phyloP scores from a whole-genome alignment of 2,888 invertebrate genomes.

The Gortyna flavago region DNA sequence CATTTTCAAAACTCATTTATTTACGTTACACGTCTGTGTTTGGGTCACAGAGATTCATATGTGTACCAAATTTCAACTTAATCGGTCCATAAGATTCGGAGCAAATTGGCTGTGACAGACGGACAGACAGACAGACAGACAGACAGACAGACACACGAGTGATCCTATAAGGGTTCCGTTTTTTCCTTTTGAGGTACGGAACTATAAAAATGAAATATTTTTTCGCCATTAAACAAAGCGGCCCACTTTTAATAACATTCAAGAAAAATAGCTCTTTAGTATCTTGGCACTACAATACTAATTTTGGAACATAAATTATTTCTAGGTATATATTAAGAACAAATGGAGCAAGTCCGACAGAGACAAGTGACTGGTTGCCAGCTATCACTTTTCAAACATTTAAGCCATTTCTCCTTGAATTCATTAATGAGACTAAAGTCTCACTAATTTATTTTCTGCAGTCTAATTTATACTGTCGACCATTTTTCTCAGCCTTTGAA shows the following conservation, averaged over 20 bases:
- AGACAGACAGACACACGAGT: no score
- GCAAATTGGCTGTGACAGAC: no score
- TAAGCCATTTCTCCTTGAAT: constrained; percentile 12
- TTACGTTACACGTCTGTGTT: no score
- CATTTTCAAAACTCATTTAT: no score
- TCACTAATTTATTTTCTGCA: constrained; percentile 19
- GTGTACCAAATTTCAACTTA: no score
- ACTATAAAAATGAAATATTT: not conserved
- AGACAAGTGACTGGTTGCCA: constrained; percentile 14
- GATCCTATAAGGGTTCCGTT: no score
- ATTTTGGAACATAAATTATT: constrained; percentile 25
- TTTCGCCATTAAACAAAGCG: not conserved
- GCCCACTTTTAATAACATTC: not conserved
- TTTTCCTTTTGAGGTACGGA: no score
- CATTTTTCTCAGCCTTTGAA: constrained; percentile 18
- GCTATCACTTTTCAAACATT: constrained; percentile 34
- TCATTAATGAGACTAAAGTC: constrained; percentile 1
- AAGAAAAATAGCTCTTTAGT: not conserved
- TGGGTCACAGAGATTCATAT: no score
- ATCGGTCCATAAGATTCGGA: no score
- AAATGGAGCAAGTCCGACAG: not conserved
- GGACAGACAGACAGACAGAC: no score
- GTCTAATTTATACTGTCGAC: not conserved
- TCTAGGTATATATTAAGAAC: constrained; percentile 15
- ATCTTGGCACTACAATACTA: constrained; percentile 25